Conservation (phyloP, 2,888 invertebrate genomes). For the Campopleginae sp. region DNA sequence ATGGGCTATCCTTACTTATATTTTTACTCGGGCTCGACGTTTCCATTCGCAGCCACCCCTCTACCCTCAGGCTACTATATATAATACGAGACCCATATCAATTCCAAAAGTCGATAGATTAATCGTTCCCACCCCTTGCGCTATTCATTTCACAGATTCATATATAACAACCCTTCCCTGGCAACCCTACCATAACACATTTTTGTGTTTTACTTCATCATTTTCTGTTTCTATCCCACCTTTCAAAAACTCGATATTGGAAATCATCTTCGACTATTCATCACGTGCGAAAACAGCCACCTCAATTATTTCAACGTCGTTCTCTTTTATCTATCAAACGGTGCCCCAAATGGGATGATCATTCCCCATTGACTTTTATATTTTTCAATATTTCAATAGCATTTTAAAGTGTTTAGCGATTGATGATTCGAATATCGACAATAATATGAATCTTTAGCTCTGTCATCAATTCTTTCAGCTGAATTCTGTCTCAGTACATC, state of each 20-base stretch:
- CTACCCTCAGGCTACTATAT: slow-evolving; percentile 55
- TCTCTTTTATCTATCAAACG: not conserved
- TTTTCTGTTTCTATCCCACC: not conserved
- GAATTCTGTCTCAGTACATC: no score
- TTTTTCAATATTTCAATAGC: no score
- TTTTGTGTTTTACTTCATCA: slow-evolving; percentile 14
- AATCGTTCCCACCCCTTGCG: slow-evolving; percentile 69
- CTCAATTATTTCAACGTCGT: not conserved
- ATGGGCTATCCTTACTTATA: slow-evolving; percentile 65
- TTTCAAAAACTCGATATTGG: slow-evolving; percentile 10
- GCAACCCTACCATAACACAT: slow-evolving; percentile 31
- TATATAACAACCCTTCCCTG: slow-evolving; percentile 3
- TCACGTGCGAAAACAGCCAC: not conserved
- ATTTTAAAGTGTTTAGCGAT: no score
- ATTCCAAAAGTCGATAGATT: slow-evolving; percentile 76
- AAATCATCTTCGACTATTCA: slow-evolving; percentile 22
- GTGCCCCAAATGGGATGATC: not conserved
- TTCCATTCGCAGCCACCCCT: slow-evolving; percentile 49
- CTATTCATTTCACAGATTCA: slow-evolving; percentile 60
- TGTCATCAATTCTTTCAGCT: no score
- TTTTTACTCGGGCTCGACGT: slow-evolving; percentile 59
- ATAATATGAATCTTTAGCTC: no score
- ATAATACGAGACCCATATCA: slow-evolving; percentile 71
- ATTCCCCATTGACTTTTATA: no score
- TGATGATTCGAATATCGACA: no score